These are phyloP conservation scores for Gephyroberyx darwinii DNA, from an alignment of 2,797 vertebrate genomes.

Conservation along the genomic window DNA sequence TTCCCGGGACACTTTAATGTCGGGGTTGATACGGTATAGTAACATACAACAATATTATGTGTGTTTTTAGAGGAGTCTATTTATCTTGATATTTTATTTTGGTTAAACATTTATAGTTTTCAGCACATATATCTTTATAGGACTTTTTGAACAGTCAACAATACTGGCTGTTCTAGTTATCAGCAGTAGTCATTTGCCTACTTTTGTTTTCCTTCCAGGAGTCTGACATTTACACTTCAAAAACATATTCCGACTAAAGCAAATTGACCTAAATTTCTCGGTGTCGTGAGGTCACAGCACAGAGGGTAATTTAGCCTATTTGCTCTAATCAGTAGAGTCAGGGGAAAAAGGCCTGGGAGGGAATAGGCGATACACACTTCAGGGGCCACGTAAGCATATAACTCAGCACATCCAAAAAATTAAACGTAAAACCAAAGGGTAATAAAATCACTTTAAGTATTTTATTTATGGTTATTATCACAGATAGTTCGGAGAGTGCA, in stretches of 20 bases:
- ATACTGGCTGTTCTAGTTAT: no score
- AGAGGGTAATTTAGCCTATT: slow-evolving; percentile 36
- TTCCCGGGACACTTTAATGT: neutral
- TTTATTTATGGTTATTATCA: neutral
- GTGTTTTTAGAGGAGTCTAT: neutral
- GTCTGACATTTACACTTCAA: no score
- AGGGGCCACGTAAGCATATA: neutral
- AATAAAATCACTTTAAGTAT: neutral
- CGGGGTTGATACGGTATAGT: neutral
- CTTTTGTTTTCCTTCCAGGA: no score
- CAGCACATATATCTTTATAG: no score
- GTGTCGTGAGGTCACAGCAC: neutral
- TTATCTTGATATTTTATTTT: neutral
- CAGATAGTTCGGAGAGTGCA: neutral
- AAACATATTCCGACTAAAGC: no score
- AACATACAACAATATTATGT: no score
- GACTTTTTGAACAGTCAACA: no score
- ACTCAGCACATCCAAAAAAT: neutral
- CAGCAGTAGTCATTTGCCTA: no score
- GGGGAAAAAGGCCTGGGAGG: slow-evolving; percentile 32
- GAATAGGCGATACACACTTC: slow-evolving; percentile 33
- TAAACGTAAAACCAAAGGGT: neutral
- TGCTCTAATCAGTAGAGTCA: slow-evolving; percentile 50
- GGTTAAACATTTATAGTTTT: no score
- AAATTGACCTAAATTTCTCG: no score